These are phyloP conservation scores for Apostichopus parvimensis DNA, from an alignment of 35 echinoderm and acorn worm species.

Conservation along the genomic window DNA sequence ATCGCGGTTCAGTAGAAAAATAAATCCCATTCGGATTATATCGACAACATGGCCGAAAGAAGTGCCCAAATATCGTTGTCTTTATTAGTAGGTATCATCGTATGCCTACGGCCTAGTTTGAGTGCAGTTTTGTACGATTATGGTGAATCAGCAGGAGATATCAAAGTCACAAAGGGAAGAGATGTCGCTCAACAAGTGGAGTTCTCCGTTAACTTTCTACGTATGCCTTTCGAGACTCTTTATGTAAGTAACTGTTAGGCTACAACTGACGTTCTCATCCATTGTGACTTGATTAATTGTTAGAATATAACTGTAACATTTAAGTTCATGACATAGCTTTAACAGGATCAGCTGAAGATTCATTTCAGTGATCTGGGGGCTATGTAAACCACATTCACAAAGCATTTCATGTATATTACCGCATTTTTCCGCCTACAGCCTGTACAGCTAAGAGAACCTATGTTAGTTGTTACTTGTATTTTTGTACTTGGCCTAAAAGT, in stretches of 20 bases:
- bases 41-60: neutral
- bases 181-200: slow-evolving; percentile 46
- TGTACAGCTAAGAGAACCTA: no score
- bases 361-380: no score
- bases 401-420: no score
- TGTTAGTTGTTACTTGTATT: no score
- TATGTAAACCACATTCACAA: no score
- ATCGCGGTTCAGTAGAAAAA: neutral
- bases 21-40: neutral
- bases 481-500: no score
- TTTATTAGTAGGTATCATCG: neutral
- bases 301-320: no score
- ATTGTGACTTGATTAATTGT: no score
- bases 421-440: no score
- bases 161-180: slow-evolving; percentile 29
- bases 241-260: slow-evolving; percentile 1
- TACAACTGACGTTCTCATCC: no score
- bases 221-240: slow-evolving; percentile 42
- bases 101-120: neutral
- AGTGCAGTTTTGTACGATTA: slow-evolving; percentile 37
- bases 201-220: slow-evolving; percentile 39
- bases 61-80: slow-evolving; percentile 2
- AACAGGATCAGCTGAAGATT: no score
- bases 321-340: no score
- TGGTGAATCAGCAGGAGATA: slow-evolving; percentile 24